Base-by-base conservation (phyloP, 2,113 vertebrate species). In the Acinonyx jubatus region DNA sequence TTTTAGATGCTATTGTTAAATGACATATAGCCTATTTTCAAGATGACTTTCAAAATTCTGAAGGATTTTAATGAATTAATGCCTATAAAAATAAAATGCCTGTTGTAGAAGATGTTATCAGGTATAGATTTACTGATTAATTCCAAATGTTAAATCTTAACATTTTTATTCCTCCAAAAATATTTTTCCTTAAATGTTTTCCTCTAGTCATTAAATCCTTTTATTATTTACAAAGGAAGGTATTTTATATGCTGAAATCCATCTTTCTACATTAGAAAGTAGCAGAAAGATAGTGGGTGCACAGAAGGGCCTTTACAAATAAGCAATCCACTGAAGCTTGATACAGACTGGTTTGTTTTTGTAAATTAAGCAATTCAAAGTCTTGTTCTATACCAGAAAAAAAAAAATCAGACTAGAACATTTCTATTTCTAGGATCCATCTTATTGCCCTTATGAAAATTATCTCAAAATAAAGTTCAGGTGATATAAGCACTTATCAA, bases 101-200 rank as follows among this genome's bases (percentile, higher is more conserved):
- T 79, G 65, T 52, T 80, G 93, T 80, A 41, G 36, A 33, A n/a
- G 18, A 68, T 0, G 1, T 33, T 50, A 57, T n/a, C 38, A 87
- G 76, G 29, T 50, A 52, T 23, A 45, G 50, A 13, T 63, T 78
- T 78, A 94, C 19, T 0, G 4, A 57, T 66, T 50, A 36, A 29
- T 87, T 97, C 16, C 63, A 97, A 68, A 91, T 68, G 33, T 68
- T 87, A 96, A 94, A 87, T 87, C 31, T 61, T 86, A 95, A 73
- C 41, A 93, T 74, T 55, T 36, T 73, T 41, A 73, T 90, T 96
- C 50, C 36, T 5, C 16, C 65, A 25, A 73, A 83, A 50, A 84
- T 45, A 10, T 33, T 91, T 92, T 94, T 78, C 63, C 81, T 94
- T 48, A 71, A 29, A 93, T 83, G 48, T 11, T 0, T 63, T 94